Evolutionary conservation across 2,888 invertebrate genomes (phyloP), one percentile per base, ranked within the genome.

Genomic region (Drosophila kambysellisi): DNA sequence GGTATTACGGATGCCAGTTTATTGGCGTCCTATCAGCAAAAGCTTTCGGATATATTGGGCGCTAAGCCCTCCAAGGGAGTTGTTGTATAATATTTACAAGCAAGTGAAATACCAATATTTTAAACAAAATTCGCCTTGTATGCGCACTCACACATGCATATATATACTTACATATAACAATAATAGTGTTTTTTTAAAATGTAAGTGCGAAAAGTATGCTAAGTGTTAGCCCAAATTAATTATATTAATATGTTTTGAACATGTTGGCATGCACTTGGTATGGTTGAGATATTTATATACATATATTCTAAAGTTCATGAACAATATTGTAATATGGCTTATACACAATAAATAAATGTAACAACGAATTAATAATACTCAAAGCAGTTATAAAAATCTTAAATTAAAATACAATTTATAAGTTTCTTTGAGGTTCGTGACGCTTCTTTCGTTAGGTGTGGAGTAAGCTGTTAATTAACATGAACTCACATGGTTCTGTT

Each of bases 21-120:
- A 53, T 94, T 96, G 87, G 95, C 95, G 81, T 94, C 95, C 66
- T 96, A 97, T 86, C 94, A 98, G 80, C 96, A 96, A 91, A 95
- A 96, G 82, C 94, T 99, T 51, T 96, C 97, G 3, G 96, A 97
- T 88, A 97, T 98, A 83, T 94, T 98, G 67, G 97, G 97, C 0
- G 84, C 93, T 67, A 93, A 93, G 74, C 93, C 93, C 61, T 96
- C 97, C 91, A 95, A 97, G 48, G 97, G 97, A 8, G 96, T 97
- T 77, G 96, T 96, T 76, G 96, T 97, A 59, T 96, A 94, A 92
- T 64, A 59, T 56, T 59, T 65, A 51, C 52, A 71, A 68, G 37
- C 51, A 61, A 56, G 39, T 32, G 33, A 46, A 52, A 62, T 60
- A 63, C 39, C 46, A 66, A 66, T 43, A 41, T 76, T 67, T 67